phyloP scores from a whole-genome alignment of 2,797 vertebrate species.

The Aldrovandia affinis region DNA sequence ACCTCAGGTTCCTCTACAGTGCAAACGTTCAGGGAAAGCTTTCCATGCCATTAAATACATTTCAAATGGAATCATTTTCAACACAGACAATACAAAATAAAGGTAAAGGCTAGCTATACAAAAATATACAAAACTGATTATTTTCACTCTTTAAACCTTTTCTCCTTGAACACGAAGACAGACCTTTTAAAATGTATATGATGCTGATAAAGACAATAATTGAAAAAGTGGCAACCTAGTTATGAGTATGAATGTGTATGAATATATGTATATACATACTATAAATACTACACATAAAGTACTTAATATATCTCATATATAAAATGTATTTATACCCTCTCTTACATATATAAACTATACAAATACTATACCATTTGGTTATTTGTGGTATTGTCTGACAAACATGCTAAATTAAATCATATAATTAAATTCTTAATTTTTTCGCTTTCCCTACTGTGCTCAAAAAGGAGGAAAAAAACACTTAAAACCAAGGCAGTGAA shows the following conservation, averaged over 20 bases:
- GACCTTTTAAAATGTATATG: constrained; percentile 89
- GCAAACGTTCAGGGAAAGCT: constrained; percentile 32
- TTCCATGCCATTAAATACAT: constrained; percentile 30
- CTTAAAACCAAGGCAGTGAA: constrained; percentile 60
- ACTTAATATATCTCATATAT: constrained; percentile 76
- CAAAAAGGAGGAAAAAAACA: constrained; percentile 26
- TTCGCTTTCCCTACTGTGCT: constrained; percentile 56
- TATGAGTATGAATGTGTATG: constrained; percentile 64
- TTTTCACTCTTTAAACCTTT: constrained; percentile 65
- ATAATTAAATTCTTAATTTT: constrained; percentile 71
- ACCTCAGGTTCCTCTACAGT: constrained; percentile 33
- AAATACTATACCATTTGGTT: constrained; percentile 93
- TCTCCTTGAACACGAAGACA: constrained; percentile 69
- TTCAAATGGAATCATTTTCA: constrained; percentile 34
- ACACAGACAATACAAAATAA: constrained; percentile 43
- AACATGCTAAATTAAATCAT: constrained; percentile 82
- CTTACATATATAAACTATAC: constrained; percentile 83
- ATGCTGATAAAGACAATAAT: constrained; percentile 88
- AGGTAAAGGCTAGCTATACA: constrained; percentile 78
- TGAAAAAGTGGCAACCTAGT: constrained; percentile 91
- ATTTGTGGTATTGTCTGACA: constrained; percentile 85
- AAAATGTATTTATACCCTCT: constrained; percentile 74
- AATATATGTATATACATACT: constrained; percentile 66
- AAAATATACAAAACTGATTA: constrained; percentile 91
- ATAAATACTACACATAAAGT: constrained; percentile 69